Evolutionary conservation across 2,888 invertebrate species (phyloP).

Genomic region (Azorinus chamasolen): DNA sequence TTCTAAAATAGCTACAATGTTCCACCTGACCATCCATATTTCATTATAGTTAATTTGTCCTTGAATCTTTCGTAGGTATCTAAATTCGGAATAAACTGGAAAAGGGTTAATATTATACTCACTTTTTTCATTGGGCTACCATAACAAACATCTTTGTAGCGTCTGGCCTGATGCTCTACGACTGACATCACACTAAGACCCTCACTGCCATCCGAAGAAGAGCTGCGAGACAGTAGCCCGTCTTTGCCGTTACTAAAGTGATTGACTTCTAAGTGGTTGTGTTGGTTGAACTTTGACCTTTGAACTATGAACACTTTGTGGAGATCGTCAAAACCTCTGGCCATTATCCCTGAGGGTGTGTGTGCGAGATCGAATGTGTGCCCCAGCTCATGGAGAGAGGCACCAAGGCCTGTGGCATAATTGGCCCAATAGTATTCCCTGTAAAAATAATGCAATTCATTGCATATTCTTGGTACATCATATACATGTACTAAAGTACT

Average conservation of each 20-base stretch:
- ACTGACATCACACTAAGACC: conserved; percentile 23
- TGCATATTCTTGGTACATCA: too few relatives aligned
- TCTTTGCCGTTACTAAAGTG: conserved; percentile 64
- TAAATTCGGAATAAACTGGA: too few relatives aligned
- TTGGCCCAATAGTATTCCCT: conserved; percentile 94
- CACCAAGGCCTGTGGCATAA: conserved; percentile 96
- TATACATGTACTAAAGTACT: too few relatives aligned
- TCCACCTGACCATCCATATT: too few relatives aligned
- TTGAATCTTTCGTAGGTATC: too few relatives aligned
- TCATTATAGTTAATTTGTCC: too few relatives aligned
- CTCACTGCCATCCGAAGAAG: conserved; percentile 66
- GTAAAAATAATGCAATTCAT: conserved; percentile 26
- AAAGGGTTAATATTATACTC: too few relatives aligned
- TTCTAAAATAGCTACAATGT: too few relatives aligned
- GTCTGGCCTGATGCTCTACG: conserved; percentile 30
- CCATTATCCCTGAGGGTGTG: conserved; percentile 96
- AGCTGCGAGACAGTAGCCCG: conserved; percentile 60
- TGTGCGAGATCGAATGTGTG: conserved; percentile 98
- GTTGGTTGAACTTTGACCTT: conserved; percentile 59
- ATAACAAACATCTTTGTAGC: conserved; percentile 77
- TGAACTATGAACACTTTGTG: conserved; percentile 83
- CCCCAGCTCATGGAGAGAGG: conserved; percentile 96
- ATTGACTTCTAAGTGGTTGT: conserved; percentile 54
- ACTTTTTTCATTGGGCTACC: conserved; percentile 78
- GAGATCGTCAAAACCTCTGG: conserved; percentile 87